Conservation (phyloP, 2,797 vertebrate genomes). For the Tangara arthus region DNA sequence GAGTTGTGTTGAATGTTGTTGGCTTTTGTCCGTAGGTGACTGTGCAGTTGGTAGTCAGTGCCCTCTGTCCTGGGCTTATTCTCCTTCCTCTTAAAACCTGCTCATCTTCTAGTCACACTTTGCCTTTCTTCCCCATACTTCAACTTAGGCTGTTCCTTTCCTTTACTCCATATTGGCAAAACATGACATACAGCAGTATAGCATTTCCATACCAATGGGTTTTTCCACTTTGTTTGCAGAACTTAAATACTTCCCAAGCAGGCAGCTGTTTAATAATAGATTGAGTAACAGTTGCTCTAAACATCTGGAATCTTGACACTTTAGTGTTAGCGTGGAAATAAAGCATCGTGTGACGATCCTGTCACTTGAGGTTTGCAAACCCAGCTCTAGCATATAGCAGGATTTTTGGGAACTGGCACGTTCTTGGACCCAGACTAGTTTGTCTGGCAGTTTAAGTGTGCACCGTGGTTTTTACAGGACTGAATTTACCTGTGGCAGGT, state of each 20-base stretch:
- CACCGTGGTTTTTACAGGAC: conserved; percentile 75
- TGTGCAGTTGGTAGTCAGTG: conserved; percentile 75
- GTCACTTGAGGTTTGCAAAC: conserved; percentile 66
- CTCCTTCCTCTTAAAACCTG: conserved; percentile 68
- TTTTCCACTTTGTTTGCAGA: conserved; percentile 62
- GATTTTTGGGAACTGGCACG: conserved; percentile 63
- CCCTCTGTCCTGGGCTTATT: conserved; percentile 73
- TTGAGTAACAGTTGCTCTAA: conserved; percentile 66
- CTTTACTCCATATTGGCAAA: conserved; percentile 77
- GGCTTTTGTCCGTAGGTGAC: conserved; percentile 77
- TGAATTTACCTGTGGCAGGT: conserved; percentile 78
- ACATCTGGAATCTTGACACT: conserved; percentile 43
- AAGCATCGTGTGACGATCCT: conserved; percentile 19
- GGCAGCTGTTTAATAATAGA: conserved; percentile 73
- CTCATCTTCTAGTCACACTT: conserved; percentile 79
- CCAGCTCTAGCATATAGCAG: conserved; percentile 63
- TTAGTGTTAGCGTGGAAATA: conserved; percentile 46
- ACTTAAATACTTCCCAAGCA: conserved; percentile 54
- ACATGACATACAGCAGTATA: conserved; percentile 77
- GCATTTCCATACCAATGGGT: conserved; percentile 73
- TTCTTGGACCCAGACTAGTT: conserved; percentile 70
- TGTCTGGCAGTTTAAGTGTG: conserved; percentile 68
- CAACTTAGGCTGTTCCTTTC: conserved; percentile 75
- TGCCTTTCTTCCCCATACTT: conserved; percentile 77
- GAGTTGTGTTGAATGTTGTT: conserved; percentile 76